Evolutionary conservation across 2,888 invertebrate species (phyloP).

Genomic region (Asteroscopus sphinx): DNA sequence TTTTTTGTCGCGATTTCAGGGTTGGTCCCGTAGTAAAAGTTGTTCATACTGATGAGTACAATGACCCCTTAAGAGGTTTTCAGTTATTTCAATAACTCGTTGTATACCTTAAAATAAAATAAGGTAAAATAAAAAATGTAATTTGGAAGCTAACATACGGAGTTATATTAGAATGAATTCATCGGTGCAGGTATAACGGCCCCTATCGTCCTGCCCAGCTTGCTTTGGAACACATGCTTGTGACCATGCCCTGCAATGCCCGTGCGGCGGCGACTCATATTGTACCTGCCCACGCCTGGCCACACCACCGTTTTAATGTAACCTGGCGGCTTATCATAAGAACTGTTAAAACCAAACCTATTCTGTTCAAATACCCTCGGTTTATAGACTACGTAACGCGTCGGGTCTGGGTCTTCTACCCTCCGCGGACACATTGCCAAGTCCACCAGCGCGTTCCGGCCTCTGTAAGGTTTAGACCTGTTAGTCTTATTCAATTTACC

Average conservation of each 20-base stretch:
- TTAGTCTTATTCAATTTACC: constrained; percentile 82
- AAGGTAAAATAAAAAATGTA: background rate
- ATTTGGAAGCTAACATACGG: constrained; percentile 17
- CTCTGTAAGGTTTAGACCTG: constrained; percentile 73
- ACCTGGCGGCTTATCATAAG: constrained; percentile 77
- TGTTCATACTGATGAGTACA: too few relatives aligned
- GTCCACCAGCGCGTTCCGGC: constrained; percentile 85
- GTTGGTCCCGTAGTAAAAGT: too few relatives aligned
- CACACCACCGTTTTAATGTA: constrained; percentile 76
- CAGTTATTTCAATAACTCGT: too few relatives aligned
- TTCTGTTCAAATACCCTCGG: constrained; percentile 67
- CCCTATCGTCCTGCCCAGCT: constrained; percentile 77
- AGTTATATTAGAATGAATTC: constrained; percentile 76
- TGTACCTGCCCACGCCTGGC: constrained; percentile 84
- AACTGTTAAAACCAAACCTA: constrained; percentile 77
- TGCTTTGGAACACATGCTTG: constrained; percentile 77
- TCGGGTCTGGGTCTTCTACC: constrained; percentile 88
- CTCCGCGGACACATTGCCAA: constrained; percentile 83
- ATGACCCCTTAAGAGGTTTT: too few relatives aligned
- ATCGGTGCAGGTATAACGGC: constrained; percentile 72
- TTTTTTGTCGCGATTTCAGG: too few relatives aligned
- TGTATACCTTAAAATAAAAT: background rate
- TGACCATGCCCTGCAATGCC: constrained; percentile 77
- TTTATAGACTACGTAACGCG: constrained; percentile 73
- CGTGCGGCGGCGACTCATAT: constrained; percentile 49